A percentile compares a stretch with the other conserved stretches of the same genome.
phyloP scores from a whole-genome alignment of 2,888 invertebrate genomes.

The Abscondita cerata region DNA sequence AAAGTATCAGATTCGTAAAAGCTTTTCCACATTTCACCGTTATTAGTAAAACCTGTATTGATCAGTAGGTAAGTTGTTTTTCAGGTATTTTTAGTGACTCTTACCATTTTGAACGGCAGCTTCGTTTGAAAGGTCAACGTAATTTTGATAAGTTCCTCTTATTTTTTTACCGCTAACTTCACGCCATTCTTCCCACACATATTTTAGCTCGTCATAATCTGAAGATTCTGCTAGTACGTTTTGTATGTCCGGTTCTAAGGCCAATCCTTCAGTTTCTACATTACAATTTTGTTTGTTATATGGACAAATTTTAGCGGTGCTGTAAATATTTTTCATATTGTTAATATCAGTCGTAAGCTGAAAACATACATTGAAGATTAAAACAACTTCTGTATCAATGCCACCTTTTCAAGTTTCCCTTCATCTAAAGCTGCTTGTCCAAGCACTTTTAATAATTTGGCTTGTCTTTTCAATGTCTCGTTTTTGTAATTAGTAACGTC shows the following conservation, averaged over 20 bases:
- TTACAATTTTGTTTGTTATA: constrained; percentile 53
- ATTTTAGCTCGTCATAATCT: constrained; percentile 66
- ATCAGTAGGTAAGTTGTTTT: too few species aligned
- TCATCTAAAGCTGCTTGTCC: constrained; percentile 58
- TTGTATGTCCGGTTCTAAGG: constrained; percentile 57
- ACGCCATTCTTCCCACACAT: constrained; percentile 72
- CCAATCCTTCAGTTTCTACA: constrained; percentile 45
- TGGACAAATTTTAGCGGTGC: constrained; percentile 58
- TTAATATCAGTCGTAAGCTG: constrained; percentile 44
- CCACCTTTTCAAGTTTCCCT: constrained; percentile 54
- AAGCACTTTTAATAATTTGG: constrained; percentile 57
- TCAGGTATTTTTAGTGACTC: too few species aligned
- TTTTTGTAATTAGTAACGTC: constrained; percentile 56
- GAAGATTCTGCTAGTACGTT: constrained; percentile 58
- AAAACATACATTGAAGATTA: constrained; percentile 43
- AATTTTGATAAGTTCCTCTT: constrained; percentile 65
- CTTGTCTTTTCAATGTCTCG: constrained; percentile 55
- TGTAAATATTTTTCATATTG: constrained; percentile 53
- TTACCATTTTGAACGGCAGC: constrained; percentile 57
- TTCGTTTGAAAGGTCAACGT: constrained; percentile 68
- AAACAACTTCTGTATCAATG: too few species aligned
- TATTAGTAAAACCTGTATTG: constrained; percentile 62
- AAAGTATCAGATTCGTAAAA: constrained; percentile 60
- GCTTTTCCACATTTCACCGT: constrained; percentile 61
- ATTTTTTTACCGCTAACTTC: constrained; percentile 69